A percentile compares a stretch with the other conserved stretches of the same genome.
Conservation (phyloP, 1,140 invertebrate genomes). For the Trachelipus rathkii region DNA sequence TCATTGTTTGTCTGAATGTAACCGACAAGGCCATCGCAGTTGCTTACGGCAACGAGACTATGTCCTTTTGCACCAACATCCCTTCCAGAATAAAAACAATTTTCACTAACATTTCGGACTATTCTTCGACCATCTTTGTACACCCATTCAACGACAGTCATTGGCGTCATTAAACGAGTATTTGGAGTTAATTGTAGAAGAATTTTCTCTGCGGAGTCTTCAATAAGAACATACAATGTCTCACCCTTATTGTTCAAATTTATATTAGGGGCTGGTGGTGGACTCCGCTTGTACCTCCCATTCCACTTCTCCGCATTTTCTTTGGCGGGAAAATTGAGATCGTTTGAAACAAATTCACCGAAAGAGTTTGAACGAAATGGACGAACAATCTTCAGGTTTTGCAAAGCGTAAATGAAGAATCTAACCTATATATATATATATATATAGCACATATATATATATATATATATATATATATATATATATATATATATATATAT, state of each 20-base stretch:
- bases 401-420: too few species aligned
- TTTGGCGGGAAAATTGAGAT: neutral
- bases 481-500: constrained; percentile 8
- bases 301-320: neutral
- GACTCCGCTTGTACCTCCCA: neutral
- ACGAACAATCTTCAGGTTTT: neutral
- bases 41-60: constrained; percentile 40
- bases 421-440: too few species aligned
- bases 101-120: constrained; percentile 20
- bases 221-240: constrained; percentile 39
- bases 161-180: constrained; percentile 29
- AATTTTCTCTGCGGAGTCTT: constrained; percentile 36
- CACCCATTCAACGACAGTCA: constrained; percentile 43
- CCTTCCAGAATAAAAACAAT: constrained; percentile 37
- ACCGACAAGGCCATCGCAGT: constrained; percentile 40
- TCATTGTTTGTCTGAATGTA: constrained; percentile 40
- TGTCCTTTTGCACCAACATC: constrained; percentile 24
- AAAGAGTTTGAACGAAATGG: neutral
- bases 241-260: constrained; percentile 4
- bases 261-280: neutral
- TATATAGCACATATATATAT: neutral
- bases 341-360: neutral
- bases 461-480: constrained; percentile 15
- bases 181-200: constrained; percentile 39
- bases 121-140: constrained; percentile 32